Evolutionary conservation across 2,113 vertebrate species (phyloP), one percentile per base, ranked within the genome.

Genomic region (Zeus faber): DNA sequence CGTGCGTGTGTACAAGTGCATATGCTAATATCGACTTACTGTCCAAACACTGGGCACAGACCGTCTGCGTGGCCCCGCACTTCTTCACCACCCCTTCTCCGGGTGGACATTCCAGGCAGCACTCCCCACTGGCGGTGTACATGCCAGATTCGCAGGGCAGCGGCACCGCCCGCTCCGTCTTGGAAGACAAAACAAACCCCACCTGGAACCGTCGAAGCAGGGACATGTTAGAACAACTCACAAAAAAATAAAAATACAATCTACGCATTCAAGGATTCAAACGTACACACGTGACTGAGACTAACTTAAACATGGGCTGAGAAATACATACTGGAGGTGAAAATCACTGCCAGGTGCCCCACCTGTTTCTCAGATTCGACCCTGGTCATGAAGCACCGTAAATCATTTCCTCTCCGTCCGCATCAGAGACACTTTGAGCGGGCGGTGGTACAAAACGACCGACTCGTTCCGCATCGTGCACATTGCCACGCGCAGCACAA

Each of bases 31-130:
- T 40, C 20, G 74, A 98, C 96, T 97, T 82, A 99, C 96, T 98
- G 90, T 99, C 96, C 82, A 95, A 76, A 82, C 96, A 99, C 70
- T 92, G 92, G 62, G 89, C 64, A 1, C 96, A 99, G 57, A 90
- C 77, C 0, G 96, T 98, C 85, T 98, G 95, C 56, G 88, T 89
- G 37, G 60, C 75, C 20, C 91, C 94, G 0, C 96, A 99, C 14
- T 76, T 76, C 69, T 81, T 84, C 62, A 81, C 70, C 60, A 98
- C 88, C 0, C 96, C 96, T 61, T 99, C 96, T 0, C 96, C 96
- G n/a, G 93, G 86, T 56, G 91, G 92, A 72, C 96, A 99, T 70
- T 90, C 67, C 56, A 50, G 64, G 69, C 96, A 99, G 88, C 96
- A 99, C 47, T 97, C 93, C 0, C 94, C 94, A 0, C 60, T 52